Base-by-base conservation (phyloP, 2,797 vertebrate species). In the Paedocypris micromegethes region DNA sequence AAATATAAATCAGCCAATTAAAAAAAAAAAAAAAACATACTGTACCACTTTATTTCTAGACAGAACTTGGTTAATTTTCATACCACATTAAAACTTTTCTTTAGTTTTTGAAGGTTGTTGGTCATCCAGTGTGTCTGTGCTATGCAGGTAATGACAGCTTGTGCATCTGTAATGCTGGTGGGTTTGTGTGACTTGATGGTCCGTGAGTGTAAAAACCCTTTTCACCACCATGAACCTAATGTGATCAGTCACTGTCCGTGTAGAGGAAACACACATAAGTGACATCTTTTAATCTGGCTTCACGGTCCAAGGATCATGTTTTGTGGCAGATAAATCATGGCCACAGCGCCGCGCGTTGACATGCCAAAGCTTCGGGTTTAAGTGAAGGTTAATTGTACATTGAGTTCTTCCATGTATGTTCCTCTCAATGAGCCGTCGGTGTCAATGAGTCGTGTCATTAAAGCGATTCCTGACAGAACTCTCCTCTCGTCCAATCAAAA, bases 151-250 rank as follows among this genome's bases (percentile, higher is more conserved):
- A 54, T 54, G 47, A 57, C 47, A 65, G 51, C 49, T 7, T 53
- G 57, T 70, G 39, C 42, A 64, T 38, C 75, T 84, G 78, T 62
- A 46, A 41, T 62, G 9, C 42, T 55, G 9, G 47, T 42, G 63
- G 8, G 23, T 23, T 64, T 58, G 62, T 40, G 6, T 51, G 68
- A 8, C 45, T 37, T 67, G 58, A 8, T 39, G 57, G 59, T 66
- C 43, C 56, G 52, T 41, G 43, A 58, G 72, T 64, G 76, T 74
- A 60, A 68, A 50, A 72, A 59, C 57, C 49, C 68, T 57, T 78
- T 78, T 76, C 77, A 76, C 44, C 76, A 75, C 59, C 43, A 42
- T 40, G 23, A 55, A 46, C 58, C 66, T 66, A 76, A 73, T 23
- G 66, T 69, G 57, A 69, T 53, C 37, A 43, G 45, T 47, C 60